Evolutionary conservation across 2,797 vertebrate species (phyloP).

Genomic region (Acipenser ruthenus): DNA sequence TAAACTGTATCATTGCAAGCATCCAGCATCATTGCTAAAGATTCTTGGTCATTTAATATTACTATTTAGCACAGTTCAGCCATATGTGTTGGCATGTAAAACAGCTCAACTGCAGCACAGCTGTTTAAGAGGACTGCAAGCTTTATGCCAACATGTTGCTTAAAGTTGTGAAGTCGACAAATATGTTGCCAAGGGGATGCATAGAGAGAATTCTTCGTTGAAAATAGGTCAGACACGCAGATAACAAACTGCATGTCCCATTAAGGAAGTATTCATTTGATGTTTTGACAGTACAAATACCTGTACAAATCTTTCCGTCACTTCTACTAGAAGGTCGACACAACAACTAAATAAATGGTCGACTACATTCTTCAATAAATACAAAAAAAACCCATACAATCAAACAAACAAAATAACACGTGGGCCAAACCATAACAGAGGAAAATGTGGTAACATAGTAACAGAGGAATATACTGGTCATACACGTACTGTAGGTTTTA

Average conservation of each 20-base stretch:
- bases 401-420: neutral
- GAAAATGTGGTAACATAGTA: too few species aligned
- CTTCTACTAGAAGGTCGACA: neutral
- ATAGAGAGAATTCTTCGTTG: conserved; percentile 76
- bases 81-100: conserved; percentile 71
- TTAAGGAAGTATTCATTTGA: conserved; percentile 32
- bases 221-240: conserved; percentile 69
- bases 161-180: conserved; percentile 76
- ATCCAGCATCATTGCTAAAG: conserved; percentile 8
- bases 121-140: conserved; percentile 77
- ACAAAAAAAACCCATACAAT: conserved; percentile 3
- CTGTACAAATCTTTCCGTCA: neutral
- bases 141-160: conserved; percentile 83
- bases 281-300: conserved; percentile 24
- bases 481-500: too few species aligned
- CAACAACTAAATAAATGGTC: too few species aligned
- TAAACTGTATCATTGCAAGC: too few species aligned
- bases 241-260: conserved; percentile 56
- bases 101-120: conserved; percentile 79
- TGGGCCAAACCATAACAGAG: too few species aligned
- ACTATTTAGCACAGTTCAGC: conserved; percentile 72
- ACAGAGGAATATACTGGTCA: too few species aligned
- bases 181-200: conserved; percentile 71
- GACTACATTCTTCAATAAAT: neutral
- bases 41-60: conserved; percentile 68